These are phyloP conservation scores for Horisme vitalbata DNA, from an alignment of 2,888 invertebrate genomes.

Conservation along the genomic window DNA sequence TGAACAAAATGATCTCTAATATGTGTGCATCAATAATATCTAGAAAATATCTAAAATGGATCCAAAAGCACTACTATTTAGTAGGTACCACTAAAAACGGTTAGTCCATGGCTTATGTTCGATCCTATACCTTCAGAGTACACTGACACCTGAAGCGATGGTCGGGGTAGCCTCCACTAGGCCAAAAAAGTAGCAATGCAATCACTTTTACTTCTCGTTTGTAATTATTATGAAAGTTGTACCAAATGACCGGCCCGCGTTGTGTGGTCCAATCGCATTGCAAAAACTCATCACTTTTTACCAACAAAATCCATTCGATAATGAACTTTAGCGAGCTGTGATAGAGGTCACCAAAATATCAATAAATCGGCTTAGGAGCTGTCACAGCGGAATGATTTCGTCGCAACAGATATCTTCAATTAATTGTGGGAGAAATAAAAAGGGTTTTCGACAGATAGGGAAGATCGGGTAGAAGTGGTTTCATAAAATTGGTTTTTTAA, in stretches of 20 bases:
- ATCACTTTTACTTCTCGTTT: conserved; percentile 22
- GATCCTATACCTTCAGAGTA: conserved; percentile 9
- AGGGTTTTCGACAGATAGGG: conserved; percentile 50
- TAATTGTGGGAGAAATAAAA: conserved; percentile 62
- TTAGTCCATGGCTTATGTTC: conserved; percentile 10
- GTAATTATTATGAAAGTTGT: conserved; percentile 39
- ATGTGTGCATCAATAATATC: too few relatives aligned
- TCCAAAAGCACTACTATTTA: too few relatives aligned
- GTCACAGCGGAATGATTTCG: conserved; percentile 74
- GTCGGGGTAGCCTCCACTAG: not conserved
- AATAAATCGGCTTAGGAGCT: conserved; percentile 61
- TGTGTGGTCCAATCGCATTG: conserved; percentile 66
- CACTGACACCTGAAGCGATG: too few relatives aligned
- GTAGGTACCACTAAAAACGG: too few relatives aligned
- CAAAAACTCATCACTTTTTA: conserved; percentile 63
- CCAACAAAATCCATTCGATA: conserved; percentile 29
- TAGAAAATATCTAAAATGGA: too few relatives aligned
- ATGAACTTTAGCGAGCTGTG: conserved; percentile 40
- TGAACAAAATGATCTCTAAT: too few relatives aligned
- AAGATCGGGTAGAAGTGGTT: conserved; percentile 3
- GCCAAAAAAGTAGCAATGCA: conserved; percentile 21
- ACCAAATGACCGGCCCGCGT: conserved; percentile 44
- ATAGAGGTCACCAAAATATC: conserved; percentile 34
- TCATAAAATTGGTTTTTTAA: too few relatives aligned
- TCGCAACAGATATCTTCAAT: conserved; percentile 66